A percentile compares a stretch with the other conserved stretches of the same genome.
These are phyloP conservation scores for Mormyrops boulengeri DNA, from an alignment of 2,797 vertebrate species.

Conservation along the genomic window DNA sequence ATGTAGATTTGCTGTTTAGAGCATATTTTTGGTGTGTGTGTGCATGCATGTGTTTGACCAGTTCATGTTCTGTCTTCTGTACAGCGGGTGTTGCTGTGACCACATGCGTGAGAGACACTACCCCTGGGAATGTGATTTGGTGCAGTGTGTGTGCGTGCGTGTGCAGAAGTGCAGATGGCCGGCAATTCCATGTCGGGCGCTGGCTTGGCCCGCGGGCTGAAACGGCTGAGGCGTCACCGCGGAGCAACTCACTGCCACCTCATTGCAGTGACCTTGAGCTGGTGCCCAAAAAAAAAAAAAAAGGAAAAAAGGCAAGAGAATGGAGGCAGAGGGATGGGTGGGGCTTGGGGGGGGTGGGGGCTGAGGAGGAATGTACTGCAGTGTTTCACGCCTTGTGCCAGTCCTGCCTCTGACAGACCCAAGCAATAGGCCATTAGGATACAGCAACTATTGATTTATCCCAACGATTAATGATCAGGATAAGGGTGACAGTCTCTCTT, in stretches of 20 bases:
- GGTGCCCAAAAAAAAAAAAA: not conserved
- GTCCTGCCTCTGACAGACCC: not conserved
- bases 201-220: not conserved
- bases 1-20: not conserved
- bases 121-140: not conserved
- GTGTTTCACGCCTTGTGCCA: conserved; percentile 26
- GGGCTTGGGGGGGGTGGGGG: not conserved
- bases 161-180: not conserved
- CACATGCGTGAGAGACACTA: not conserved
- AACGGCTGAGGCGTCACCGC: not conserved
- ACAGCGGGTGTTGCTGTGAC: not conserved
- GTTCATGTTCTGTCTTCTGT: not conserved
- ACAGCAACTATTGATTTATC: conserved; percentile 7
- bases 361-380: conserved; percentile 26
- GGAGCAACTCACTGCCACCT: conserved; percentile 22
- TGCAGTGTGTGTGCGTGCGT: not conserved
- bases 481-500: not conserved
- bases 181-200: not conserved
- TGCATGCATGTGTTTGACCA: not conserved
- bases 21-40: not conserved
- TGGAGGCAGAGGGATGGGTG: not conserved
- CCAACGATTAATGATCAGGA: not conserved
- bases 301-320: not conserved
- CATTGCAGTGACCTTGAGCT: conserved; percentile 45
- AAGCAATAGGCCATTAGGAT: not conserved